Base-by-base conservation (phyloP, 2,113 vertebrate species). In the Potamarius usumacintae region DNA sequence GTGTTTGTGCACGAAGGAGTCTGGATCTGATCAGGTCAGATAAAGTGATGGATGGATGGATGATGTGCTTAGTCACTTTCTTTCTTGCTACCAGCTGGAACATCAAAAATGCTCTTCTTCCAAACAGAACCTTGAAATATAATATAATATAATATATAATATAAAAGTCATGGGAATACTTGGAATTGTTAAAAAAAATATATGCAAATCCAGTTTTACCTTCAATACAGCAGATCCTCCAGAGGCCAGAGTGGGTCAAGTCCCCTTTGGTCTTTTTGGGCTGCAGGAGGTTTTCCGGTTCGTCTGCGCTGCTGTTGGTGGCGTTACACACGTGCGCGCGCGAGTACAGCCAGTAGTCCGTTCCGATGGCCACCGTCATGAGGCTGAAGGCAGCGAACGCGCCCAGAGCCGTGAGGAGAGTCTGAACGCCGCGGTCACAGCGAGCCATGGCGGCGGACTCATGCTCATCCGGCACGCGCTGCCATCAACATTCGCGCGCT, bases 291-390 rank as follows among this genome's bases (percentile, higher is more conserved):
- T 89, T 92, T 14, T 96, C 96, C 84, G 91, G 89, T 22, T 96
- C 96, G 82, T 98, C 97, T 89, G 95, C 48, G 89, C 95, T 96
- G 87, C 94, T 93, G 94, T 98, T 98, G 86, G 97, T 98, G 92
- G 95, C 93, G 94, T 98, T 98, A 93, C 97, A 98, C 95, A 97
- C 96, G 94, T 97, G 94, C 78, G 97, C 97, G 92, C 97, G 96
- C 74, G 97, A 97, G 94, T 99, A 98, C 17, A 99, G 96, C 97
- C 98, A 98, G 94, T 97, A 98, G 93, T 98, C 97, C 89, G 98
- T 99, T 86, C 97, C 97, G 91, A 99, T 98, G 94, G 98, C 97
- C 93, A 99, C 97, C 93, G 96, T 96, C 98, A 99, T 99, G 90
- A 99, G 97, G 91, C 97, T 97, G 94, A 99, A 99, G 88, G 97